phyloP scores from a whole-genome alignment of 2,888 invertebrate species.

The Sinelater perroti region DNA sequence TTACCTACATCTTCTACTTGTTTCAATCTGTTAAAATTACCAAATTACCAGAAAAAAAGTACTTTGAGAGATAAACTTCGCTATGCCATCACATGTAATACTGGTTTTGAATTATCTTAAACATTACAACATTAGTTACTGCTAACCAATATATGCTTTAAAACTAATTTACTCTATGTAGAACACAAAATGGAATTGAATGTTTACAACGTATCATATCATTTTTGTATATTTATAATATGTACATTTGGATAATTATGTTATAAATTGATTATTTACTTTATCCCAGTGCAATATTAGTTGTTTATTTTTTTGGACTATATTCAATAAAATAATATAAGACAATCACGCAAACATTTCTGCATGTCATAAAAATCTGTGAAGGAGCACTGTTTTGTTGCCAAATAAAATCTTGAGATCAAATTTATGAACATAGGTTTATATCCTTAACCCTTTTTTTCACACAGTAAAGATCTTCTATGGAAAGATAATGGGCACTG shows the following conservation, averaged over 20 bases:
- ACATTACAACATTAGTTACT: background rate
- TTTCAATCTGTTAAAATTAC: constrained; percentile 96
- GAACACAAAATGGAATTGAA: constrained; percentile 29
- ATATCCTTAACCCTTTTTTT: too few species aligned
- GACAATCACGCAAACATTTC: too few species aligned
- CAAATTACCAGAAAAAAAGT: constrained; percentile 97
- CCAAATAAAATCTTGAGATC: too few species aligned
- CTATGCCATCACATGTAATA: constrained; percentile 97
- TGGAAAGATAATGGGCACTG: too few species aligned
- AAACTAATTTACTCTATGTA: background rate
- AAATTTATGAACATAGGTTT: too few species aligned
- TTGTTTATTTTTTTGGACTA: constrained; percentile 5
- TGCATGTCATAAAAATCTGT: too few species aligned
- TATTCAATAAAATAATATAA: too few species aligned
- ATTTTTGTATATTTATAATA: constrained; percentile 35
- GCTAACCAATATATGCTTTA: background rate
- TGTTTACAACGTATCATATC: constrained; percentile 36
- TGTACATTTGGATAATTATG: constrained; percentile 16
- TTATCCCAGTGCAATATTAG: constrained; percentile 15
- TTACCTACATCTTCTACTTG: constrained; percentile 99
- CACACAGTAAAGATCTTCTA: too few species aligned
- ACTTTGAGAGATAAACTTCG: constrained; percentile 94
- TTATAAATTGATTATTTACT: background rate
- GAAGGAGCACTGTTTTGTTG: too few species aligned
- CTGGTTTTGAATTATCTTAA: constrained; percentile 98